Evolutionary conservation across 2,797 vertebrate species (phyloP), one percentile per base, ranked within the genome.

Genomic region (Choloepus didactylus): DNA sequence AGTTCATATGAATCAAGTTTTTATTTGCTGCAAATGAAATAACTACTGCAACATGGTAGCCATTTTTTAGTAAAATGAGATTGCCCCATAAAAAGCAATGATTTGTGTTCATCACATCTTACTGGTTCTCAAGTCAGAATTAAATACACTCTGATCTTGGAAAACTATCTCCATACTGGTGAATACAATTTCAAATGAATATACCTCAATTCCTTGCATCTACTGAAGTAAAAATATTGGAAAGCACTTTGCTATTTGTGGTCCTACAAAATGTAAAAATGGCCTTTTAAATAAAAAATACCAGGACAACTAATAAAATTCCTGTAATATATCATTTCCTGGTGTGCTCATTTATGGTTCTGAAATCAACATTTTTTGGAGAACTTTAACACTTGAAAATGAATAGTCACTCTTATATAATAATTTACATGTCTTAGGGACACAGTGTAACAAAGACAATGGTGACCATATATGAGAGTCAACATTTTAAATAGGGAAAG

Each of bases 51-150:
- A n/a, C 35, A 60, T 56, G 2, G 8, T 44, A 77, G 35, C 46
- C 27, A 88, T 16, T 81, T 73, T 77, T 25, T 9, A 72, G 3
- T 76, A 46, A 87, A 93, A 70, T 25, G 46, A 59, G 31, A 72
- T 29, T 80, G 15, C 67, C 59, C 88, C 25, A 62, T 60, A 25
- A 77, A 92, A 85, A 49, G 8, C 15, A 77, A 69, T 82, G 67
- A 85, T 93, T 93, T 91, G 49, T 72, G 87, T 44, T 88, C 29
- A 62, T 76, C 21, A 25, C 10, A 69, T 41, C 83, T 94, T 38
- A 80, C 14, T 25, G 87, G 9, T 23, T 66, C 16, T 66, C 82
- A 1, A 81, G 10, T 76, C 60, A 88, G 27, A 88, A 59, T 67
- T 91, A 79, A 27, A 90, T 29, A 66, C 3, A 66, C 19, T 54